phyloP scores from a whole-genome alignment of 1,140 invertebrate species.

The Papilio helenus region DNA sequence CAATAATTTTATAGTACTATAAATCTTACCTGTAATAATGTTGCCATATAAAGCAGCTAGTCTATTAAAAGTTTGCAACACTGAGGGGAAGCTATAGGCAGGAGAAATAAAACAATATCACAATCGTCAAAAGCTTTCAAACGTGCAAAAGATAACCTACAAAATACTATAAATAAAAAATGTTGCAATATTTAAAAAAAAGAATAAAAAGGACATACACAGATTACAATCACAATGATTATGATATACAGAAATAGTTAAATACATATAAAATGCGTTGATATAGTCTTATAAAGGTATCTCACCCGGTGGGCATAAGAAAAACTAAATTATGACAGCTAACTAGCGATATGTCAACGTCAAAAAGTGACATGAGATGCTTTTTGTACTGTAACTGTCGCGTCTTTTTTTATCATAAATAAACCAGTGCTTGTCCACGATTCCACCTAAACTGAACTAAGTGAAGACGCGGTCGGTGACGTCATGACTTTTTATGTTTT shows the following conservation, averaged over 20 bases:
- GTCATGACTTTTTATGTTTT: too few relatives aligned
- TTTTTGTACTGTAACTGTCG: too few relatives aligned
- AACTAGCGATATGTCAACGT: too few relatives aligned
- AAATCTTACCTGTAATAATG: conserved; percentile 62
- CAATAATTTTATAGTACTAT: conserved; percentile 31
- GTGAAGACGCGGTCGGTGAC: too few relatives aligned
- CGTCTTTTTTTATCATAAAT: too few relatives aligned
- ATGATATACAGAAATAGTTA: conserved; percentile 4
- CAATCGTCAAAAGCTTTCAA: conserved; percentile 83
- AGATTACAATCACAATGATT: conserved; percentile 18
- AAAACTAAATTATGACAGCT: too few relatives aligned
- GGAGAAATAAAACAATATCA: conserved; percentile 79
- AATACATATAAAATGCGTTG: conserved; percentile 6
- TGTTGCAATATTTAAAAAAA: conserved; percentile 25
- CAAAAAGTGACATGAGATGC: too few relatives aligned
- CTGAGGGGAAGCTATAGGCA: conserved; percentile 55
- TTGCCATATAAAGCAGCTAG: conserved; percentile 59
- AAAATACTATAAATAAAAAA: conserved; percentile 33
- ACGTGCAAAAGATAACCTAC: conserved; percentile 61
- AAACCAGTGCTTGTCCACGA: too few relatives aligned
- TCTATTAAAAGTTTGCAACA: conserved; percentile 60
- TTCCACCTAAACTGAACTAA: too few relatives aligned
- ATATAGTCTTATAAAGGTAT: neutral
- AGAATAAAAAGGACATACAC: neutral
- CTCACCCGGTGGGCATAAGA: too few relatives aligned